Evolutionary conservation across 2,113 vertebrate species (phyloP).

Genomic region (Leucopsar rothschildi): DNA sequence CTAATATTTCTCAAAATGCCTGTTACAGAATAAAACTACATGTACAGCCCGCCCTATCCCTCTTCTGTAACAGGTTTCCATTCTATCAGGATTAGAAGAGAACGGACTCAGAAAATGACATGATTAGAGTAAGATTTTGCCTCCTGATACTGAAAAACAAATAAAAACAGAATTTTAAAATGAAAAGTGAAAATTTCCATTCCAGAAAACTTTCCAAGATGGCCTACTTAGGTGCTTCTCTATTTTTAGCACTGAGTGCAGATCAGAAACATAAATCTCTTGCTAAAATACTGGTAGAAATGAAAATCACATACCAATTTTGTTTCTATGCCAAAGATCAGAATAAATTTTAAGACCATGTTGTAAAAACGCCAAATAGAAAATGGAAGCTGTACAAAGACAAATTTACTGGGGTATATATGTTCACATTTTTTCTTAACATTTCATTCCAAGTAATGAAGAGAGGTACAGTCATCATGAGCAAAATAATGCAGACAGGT

Average conservation of each 20-base stretch:
- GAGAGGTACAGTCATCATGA: background rate
- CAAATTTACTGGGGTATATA: background rate
- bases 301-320: background rate
- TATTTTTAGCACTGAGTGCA: background rate
- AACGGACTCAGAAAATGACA: background rate
- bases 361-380: background rate
- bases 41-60: background rate
- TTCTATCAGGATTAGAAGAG: background rate
- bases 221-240: background rate
- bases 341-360: slow-evolving; percentile 22
- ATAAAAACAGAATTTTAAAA: background rate
- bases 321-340: background rate
- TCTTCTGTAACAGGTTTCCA: background rate
- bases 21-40: background rate
- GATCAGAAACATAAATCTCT: background rate
- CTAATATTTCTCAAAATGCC: background rate
- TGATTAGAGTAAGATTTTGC: background rate
- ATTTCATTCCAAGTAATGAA: background rate
- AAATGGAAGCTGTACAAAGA: background rate
- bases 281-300: background rate
- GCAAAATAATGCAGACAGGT: background rate
- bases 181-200: background rate
- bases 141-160: background rate
- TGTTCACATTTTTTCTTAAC: background rate
- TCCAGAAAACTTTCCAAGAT: background rate